Evolutionary conservation across 23 tunicate genomes (phyloP).

Genomic region (Diplosoma virens): DNA sequence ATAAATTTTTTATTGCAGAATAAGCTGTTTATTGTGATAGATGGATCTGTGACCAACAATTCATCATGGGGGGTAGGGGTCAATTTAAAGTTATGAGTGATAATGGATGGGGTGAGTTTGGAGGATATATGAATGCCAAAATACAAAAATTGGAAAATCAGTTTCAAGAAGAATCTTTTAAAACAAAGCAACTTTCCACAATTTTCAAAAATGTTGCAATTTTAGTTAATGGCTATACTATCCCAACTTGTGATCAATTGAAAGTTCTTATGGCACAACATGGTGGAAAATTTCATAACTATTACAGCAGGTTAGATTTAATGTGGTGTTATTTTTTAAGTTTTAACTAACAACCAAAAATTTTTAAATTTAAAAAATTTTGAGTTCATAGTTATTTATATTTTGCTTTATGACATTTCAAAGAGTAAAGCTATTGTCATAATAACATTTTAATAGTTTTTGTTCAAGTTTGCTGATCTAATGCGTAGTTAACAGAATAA

Average conservation of each 20-base stretch:
- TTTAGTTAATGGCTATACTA: slow-evolving; percentile 90
- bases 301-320: slow-evolving; percentile 98
- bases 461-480: too few species aligned
- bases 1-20: too few species aligned
- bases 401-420: too few species aligned
- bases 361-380: too few species aligned
- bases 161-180: slow-evolving; percentile 33
- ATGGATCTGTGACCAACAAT: too few species aligned
- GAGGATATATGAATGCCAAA: slow-evolving; percentile 85
- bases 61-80: slow-evolving; percentile 71
- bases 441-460: too few species aligned
- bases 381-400: too few species aligned
- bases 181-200: slow-evolving; percentile 23
- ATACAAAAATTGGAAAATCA: slow-evolving; percentile 67
- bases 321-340: too few species aligned
- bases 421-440: too few species aligned
- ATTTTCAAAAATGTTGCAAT: slow-evolving; percentile 73
- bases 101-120: slow-evolving; percentile 57
- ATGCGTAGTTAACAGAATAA: too few species aligned
- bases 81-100: slow-evolving; percentile 36
- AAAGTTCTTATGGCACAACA: slow-evolving; percentile 80
- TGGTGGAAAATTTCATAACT: slow-evolving; percentile 84
- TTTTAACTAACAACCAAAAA: too few species aligned
- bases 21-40: too few species aligned
- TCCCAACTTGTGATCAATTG: slow-evolving; percentile 72